These are phyloP conservation scores for Pantherophis guttatus DNA, from an alignment of 2,113 vertebrate genomes.

Conservation along the genomic window DNA sequence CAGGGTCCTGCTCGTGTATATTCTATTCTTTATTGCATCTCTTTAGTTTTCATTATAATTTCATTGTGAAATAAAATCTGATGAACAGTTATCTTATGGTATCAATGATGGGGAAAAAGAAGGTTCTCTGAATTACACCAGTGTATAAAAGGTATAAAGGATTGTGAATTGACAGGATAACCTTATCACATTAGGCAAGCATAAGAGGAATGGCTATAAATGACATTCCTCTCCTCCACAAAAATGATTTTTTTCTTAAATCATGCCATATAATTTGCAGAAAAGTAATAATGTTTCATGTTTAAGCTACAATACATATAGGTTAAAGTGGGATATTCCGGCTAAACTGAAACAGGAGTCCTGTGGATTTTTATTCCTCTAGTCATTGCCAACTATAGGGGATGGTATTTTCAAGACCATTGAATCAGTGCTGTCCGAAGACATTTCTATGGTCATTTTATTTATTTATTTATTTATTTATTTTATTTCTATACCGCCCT, in stretches of 20 bases:
- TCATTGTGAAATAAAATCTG: not conserved
- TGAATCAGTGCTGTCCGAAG: too few relatives aligned
- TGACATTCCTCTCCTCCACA: not conserved
- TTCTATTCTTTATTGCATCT: not conserved
- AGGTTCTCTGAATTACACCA: not conserved
- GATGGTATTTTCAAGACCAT: too few relatives aligned
- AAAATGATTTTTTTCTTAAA: not conserved
- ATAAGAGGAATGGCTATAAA: not conserved
- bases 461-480: too few relatives aligned
- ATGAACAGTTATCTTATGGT: not conserved
- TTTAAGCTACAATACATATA: not conserved
- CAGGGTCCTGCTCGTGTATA: conserved; percentile 53
- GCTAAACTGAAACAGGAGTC: not conserved
- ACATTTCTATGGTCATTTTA: too few relatives aligned
- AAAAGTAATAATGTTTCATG: not conserved
- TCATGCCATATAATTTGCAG: not conserved
- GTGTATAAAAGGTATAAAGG: not conserved
- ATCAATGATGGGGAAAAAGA: not conserved
- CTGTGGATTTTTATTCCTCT: too few relatives aligned
- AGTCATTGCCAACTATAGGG: too few relatives aligned
- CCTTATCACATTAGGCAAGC: not conserved
- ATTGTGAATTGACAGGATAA: not conserved
- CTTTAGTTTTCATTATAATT: not conserved
- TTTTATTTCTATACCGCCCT: too few relatives aligned
- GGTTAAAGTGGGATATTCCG: not conserved